These are phyloP conservation scores for Leguminivora glycinivorella DNA, from an alignment of 1,140 invertebrate genomes.

Conservation along the genomic window DNA sequence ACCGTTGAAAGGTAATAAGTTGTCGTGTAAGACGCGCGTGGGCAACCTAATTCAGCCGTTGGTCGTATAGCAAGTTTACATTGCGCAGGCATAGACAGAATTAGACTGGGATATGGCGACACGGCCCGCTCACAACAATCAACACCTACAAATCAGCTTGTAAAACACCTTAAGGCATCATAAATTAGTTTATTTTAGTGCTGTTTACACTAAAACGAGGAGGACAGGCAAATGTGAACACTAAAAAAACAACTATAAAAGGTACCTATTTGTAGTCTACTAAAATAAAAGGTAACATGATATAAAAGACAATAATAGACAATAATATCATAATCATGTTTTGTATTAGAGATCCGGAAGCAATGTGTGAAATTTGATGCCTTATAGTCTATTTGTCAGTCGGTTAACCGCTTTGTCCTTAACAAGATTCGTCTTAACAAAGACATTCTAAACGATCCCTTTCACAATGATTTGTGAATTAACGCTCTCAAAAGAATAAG, in stretches of 20 bases:
- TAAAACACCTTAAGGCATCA: background rate
- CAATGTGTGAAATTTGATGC: slow-evolving; percentile 54
- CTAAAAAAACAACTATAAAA: background rate
- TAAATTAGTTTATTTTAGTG: slow-evolving; percentile 17
- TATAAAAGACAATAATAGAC: background rate
- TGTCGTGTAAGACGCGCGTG: slow-evolving; percentile 10
- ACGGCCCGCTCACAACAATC: slow-evolving; percentile 29
- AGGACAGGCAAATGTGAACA: background rate
- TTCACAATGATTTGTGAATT: slow-evolving; percentile 47
- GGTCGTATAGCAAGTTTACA: slow-evolving; percentile 32
- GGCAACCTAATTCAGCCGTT: slow-evolving; percentile 18
- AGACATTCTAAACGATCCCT: slow-evolving; percentile 39
- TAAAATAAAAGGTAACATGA: background rate
- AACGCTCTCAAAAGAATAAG: slow-evolving; percentile 38
- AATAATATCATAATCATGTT: background rate
- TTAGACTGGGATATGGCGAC: slow-evolving; percentile 45
- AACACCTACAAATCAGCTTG: slow-evolving; percentile 17
- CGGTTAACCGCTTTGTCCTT: slow-evolving; percentile 47
- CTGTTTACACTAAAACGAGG: background rate
- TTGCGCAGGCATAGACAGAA: slow-evolving; percentile 38
- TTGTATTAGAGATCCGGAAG: slow-evolving; percentile 42
- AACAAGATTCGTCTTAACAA: slow-evolving; percentile 56
- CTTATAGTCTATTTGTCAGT: slow-evolving; percentile 51
- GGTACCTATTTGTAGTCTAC: background rate
- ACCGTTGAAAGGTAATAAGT: slow-evolving; percentile 21